phyloP scores from a whole-genome alignment of 2,113 vertebrate genomes.

The Lucifuga dentata region DNA sequence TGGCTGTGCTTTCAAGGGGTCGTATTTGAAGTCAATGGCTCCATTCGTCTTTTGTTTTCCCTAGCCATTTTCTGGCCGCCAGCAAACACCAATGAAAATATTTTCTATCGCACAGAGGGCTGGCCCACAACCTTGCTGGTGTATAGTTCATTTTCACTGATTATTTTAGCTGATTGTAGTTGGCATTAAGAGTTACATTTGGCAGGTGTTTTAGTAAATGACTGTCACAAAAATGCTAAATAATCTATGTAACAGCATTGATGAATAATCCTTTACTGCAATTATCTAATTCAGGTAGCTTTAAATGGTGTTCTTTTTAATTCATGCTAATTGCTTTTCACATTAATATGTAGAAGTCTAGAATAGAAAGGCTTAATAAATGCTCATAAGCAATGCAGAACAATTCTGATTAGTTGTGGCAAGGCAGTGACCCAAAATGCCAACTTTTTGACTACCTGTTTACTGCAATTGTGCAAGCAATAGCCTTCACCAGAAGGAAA shows the following conservation, averaged over 20 bases:
- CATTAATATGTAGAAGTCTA: slow-evolving; percentile 28
- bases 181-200: slow-evolving; percentile 15
- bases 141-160: slow-evolving; percentile 14
- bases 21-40: slow-evolving; percentile 72
- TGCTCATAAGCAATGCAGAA: slow-evolving; percentile 5
- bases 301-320: slow-evolving; percentile 66
- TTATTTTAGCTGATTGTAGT: slow-evolving; percentile 11
- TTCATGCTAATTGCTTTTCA: slow-evolving; percentile 62
- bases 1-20: slow-evolving; percentile 64
- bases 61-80: slow-evolving; percentile 53
- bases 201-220: slow-evolving; percentile 27
- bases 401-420: slow-evolving; percentile 40
- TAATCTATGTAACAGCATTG: slow-evolving; percentile 16
- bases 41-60: slow-evolving; percentile 70
- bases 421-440: slow-evolving; percentile 28
- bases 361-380: slow-evolving; percentile 35
- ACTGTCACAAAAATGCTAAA: slow-evolving; percentile 30
- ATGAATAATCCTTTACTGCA: slow-evolving; percentile 47
- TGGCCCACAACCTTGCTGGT: slow-evolving; percentile 1
- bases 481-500: slow-evolving; percentile 39
- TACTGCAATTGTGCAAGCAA: slow-evolving; percentile 17
- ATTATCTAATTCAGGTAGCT: slow-evolving; percentile 44
- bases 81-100: slow-evolving; percentile 56
- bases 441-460: slow-evolving; percentile 22
- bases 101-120: slow-evolving; percentile 29